Evolutionary conservation across 2,113 vertebrate species (phyloP).

Genomic region (Pycnonotus jocosus): DNA sequence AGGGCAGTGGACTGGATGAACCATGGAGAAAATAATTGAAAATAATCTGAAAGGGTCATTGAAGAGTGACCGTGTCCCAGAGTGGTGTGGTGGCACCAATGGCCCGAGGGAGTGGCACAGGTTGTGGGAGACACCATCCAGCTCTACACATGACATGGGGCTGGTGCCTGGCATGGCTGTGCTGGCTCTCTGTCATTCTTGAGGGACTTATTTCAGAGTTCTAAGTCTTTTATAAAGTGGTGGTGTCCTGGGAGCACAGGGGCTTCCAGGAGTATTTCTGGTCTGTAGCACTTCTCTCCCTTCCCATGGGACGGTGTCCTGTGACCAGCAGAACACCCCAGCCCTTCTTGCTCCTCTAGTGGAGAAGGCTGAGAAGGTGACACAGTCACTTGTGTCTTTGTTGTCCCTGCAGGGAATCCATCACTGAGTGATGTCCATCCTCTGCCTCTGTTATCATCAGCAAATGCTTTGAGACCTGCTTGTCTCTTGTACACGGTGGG

Average conservation of each 20-base stretch:
- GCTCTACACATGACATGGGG: not conserved
- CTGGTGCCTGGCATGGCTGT: not conserved
- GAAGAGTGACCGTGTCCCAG: not conserved
- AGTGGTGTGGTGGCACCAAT: fast-evolving
- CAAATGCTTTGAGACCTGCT: not conserved
- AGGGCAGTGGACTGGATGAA: not conserved
- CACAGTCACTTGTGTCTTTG: not conserved
- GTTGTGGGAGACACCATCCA: not conserved
- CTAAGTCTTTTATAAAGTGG: not conserved
- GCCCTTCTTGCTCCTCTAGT: not conserved
- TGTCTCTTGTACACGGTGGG: not conserved
- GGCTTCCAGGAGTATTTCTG: not conserved
- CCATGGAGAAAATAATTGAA: not conserved
- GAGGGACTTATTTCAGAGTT: not conserved
- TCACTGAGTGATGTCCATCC: not conserved
- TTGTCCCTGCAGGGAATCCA: not conserved
- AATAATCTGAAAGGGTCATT: not conserved
- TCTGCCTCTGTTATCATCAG: conserved; percentile 4
- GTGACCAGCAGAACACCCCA: not conserved
- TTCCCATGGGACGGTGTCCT: not conserved
- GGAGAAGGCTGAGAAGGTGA: not conserved
- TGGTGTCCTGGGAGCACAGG: not conserved
- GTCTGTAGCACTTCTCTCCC: not conserved
- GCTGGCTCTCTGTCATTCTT: not conserved
- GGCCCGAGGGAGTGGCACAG: fast-evolving